Evolutionary conservation across 2,888 invertebrate species (phyloP).

Genomic region (Parapristionchus giblindavisi): DNA sequence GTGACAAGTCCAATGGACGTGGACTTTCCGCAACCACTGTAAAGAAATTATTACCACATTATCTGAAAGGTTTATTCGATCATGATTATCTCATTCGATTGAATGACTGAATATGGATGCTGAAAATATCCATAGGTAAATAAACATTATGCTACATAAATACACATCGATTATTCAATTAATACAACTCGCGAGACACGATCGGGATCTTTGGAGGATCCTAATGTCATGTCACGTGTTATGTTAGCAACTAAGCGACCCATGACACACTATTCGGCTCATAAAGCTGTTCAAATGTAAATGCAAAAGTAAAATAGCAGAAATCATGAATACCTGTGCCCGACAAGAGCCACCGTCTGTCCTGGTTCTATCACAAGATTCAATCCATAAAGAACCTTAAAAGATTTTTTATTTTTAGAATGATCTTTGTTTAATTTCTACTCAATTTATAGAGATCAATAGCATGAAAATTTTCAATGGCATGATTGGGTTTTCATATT

Average conservation of each 20-base stretch:
- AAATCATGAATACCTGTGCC: too few species aligned
- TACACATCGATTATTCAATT: too few species aligned
- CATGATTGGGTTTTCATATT: background rate
- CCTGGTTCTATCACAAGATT: slow-evolving; percentile 54
- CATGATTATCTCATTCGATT: background rate
- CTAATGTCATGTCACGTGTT: too few species aligned
- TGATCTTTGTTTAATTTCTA: background rate
- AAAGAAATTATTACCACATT: background rate
- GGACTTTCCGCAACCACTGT: slow-evolving; percentile 57
- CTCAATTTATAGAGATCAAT: background rate
- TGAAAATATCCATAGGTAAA: too few species aligned
- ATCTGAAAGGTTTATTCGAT: background rate
- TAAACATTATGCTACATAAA: too few species aligned
- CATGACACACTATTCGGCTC: too few species aligned
- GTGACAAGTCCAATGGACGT: slow-evolving; percentile 55
- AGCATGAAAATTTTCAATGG: background rate
- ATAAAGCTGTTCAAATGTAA: too few species aligned
- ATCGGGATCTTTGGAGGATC: too few species aligned
- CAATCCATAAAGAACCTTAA: slow-evolving; percentile 51
- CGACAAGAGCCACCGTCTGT: slow-evolving; percentile 56
- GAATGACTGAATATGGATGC: background rate
- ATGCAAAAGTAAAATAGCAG: too few species aligned
- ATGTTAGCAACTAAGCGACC: too few species aligned
- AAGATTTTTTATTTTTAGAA: too few species aligned
- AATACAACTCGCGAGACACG: too few species aligned